Evolutionary conservation across 2,113 vertebrate species (phyloP).

Genomic region (Mohoua ochrocephala): DNA sequence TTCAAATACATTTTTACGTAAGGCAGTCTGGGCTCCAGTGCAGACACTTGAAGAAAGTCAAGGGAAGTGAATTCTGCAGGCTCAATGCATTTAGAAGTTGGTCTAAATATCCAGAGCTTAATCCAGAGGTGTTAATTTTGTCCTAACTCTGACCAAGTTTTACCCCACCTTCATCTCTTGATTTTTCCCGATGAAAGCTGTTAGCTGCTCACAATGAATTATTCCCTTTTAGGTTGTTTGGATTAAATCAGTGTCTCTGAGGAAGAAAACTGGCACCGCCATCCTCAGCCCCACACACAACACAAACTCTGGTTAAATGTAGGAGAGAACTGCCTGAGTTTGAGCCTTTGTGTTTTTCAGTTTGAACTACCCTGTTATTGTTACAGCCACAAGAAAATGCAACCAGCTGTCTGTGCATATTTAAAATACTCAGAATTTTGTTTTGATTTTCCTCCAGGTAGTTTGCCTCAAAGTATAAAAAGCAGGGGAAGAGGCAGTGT

Average conservation of each 20-base stretch:
- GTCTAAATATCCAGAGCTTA: background rate
- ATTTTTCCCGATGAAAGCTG: background rate
- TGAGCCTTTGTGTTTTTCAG: background rate
- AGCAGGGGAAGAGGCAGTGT: background rate
- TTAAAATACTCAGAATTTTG: background rate
- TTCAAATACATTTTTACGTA: background rate
- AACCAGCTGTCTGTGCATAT: background rate
- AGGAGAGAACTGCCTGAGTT: background rate
- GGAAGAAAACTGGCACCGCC: background rate
- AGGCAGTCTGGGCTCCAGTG: background rate
- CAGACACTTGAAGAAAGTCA: background rate
- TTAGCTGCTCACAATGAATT: background rate
- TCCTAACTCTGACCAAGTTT: background rate
- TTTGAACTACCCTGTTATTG: background rate
- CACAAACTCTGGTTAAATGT: background rate
- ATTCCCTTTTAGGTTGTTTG: background rate
- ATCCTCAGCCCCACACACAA: accelerated
- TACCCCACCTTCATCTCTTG: background rate
- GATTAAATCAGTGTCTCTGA: background rate
- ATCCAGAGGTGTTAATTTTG: background rate
- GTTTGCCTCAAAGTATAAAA: background rate
- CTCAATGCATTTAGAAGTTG: background rate
- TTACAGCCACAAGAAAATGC: background rate
- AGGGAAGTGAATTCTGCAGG: background rate
- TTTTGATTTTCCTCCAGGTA: background rate